These are phyloP conservation scores for Clytia hemisphaerica DNA, from an alignment of 30 jellyfish, hydroid and myxozoan genomes.

Conservation along the genomic window DNA sequence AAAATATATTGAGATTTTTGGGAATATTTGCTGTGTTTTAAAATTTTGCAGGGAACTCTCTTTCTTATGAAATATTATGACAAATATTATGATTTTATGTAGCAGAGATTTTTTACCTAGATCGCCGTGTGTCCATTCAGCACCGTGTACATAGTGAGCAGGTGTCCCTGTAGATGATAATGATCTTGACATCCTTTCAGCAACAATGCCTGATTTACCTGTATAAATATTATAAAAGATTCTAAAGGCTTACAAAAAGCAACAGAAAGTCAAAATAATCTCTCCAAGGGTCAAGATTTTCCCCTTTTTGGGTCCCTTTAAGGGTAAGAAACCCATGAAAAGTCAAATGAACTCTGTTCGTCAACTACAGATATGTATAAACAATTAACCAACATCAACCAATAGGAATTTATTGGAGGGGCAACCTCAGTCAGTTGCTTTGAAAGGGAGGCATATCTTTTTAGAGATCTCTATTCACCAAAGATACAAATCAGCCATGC, in stretches of 20 bases:
- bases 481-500: too few relatives aligned
- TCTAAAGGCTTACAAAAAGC: not conserved
- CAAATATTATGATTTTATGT: not conserved
- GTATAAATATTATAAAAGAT: not conserved
- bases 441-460: too few relatives aligned
- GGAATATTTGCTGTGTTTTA: too few relatives aligned
- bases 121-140: conserved; percentile 96
- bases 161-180: conserved; percentile 88
- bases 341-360: not conserved
- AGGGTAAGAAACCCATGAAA: not conserved
- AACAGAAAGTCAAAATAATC: not conserved
- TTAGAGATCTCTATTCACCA: too few relatives aligned
- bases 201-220: conserved; percentile 94
- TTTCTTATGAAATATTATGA: not conserved
- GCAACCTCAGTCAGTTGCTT: too few relatives aligned
- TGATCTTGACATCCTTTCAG: conserved; percentile 89
- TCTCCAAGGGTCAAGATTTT: not conserved
- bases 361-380: too few relatives aligned
- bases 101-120: conserved; percentile 35
- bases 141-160: conserved; percentile 91
- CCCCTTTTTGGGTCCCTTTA: too few relatives aligned
- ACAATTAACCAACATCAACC: too few relatives aligned
- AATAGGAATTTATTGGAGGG: too few relatives aligned
- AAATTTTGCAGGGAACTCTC: not conserved
- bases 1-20: too few relatives aligned